Percentiles rank a stretch among this genome's conserved stretches.
Evolutionary conservation across 2,888 invertebrate species (phyloP).

Genomic region (Digitonthophagus gazella): DNA sequence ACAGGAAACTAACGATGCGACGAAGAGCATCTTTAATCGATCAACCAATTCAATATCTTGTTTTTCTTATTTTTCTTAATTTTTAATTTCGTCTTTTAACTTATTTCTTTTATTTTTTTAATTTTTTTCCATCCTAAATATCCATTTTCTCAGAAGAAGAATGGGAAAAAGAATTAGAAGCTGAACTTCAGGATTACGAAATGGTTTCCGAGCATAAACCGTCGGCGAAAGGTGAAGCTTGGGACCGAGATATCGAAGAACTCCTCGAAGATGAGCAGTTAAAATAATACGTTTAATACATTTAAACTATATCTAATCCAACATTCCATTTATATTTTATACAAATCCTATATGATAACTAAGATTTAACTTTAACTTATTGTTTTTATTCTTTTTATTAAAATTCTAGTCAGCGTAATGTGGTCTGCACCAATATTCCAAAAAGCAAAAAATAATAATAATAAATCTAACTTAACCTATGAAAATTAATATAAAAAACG

Average conservation of each 20-base stretch:
- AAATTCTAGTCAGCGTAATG: not conserved
- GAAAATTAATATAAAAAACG: not conserved
- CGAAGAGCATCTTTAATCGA: not conserved
- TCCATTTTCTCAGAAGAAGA: constrained; percentile 64
- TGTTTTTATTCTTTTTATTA: not conserved
- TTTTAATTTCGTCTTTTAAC: too few relatives aligned
- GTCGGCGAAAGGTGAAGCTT: constrained; percentile 49
- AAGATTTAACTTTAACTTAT: not conserved
- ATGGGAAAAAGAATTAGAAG: constrained; percentile 95
- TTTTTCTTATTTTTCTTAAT: not conserved
- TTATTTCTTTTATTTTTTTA: constrained; percentile 17
- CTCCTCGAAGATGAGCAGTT: constrained; percentile 49
- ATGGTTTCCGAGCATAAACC: constrained; percentile 67
- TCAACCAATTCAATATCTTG: not conserved
- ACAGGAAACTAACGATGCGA: not conserved
- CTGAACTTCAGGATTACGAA: constrained; percentile 93
- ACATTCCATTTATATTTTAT: constrained; percentile 12
- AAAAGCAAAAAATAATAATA: not conserved
- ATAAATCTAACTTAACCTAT: not conserved
- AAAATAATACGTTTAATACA: constrained; percentile 39
- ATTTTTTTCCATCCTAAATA: constrained; percentile 30
- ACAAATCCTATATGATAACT: too few relatives aligned
- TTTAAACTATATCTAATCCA: not conserved
- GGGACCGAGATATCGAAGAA: constrained; percentile 51
- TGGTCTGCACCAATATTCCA: not conserved